A percentile compares a stretch with the other conserved stretches of the same genome.
Conservation (phyloP, 2,797 vertebrate species). For the Chiroxiphia lanceolata region DNA sequence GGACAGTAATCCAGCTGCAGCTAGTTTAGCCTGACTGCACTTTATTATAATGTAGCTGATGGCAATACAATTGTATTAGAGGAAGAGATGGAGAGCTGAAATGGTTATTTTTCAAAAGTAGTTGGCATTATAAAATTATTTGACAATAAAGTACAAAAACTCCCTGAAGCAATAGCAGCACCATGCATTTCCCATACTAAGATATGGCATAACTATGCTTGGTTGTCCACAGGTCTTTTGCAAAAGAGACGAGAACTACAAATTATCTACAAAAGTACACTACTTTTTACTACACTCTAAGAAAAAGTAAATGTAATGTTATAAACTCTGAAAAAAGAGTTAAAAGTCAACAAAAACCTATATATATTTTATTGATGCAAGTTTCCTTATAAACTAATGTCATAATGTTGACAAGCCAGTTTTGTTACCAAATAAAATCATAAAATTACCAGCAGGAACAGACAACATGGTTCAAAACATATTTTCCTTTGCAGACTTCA, state of each 20-base stretch:
- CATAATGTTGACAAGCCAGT: background rate
- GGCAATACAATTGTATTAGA: slow-evolving; percentile 54
- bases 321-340: background rate
- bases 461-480: background rate
- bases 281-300: background rate
- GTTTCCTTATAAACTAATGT: background rate
- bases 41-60: slow-evolving; percentile 64
- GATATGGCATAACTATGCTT: background rate
- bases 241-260: slow-evolving; percentile 14
- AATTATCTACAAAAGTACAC: background rate
- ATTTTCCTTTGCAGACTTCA: background rate
- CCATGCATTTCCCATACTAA: slow-evolving; percentile 41
- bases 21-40: slow-evolving; percentile 28
- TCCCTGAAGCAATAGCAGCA: slow-evolving; percentile 68
- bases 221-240: background rate
- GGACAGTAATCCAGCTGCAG: slow-evolving; percentile 45
- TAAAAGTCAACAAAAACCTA: slow-evolving; percentile 7
- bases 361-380: background rate
- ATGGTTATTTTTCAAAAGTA: slow-evolving; percentile 69
- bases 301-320: background rate
- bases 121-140: slow-evolving; percentile 68
- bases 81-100: slow-evolving; percentile 47
- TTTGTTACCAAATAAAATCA: background rate
- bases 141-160: slow-evolving; percentile 71
- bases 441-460: background rate